phyloP scores from a whole-genome alignment of 2,113 vertebrate species.

The Henicopernis longicauda region DNA sequence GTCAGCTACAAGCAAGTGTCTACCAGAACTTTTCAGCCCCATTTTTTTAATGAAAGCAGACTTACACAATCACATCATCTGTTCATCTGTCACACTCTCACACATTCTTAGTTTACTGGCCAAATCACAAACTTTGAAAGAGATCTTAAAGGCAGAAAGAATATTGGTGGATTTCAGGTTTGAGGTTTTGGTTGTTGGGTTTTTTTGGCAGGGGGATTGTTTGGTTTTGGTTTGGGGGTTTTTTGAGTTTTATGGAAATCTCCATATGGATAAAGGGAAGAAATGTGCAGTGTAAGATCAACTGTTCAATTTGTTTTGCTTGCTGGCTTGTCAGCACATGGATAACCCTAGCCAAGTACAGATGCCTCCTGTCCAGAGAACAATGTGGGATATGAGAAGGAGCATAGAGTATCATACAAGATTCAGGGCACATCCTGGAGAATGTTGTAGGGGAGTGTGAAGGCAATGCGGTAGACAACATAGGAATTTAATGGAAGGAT shows the following conservation, averaged over 20 bases:
- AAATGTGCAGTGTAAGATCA: background rate
- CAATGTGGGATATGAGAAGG: background rate
- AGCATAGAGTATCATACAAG: background rate
- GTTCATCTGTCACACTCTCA: background rate
- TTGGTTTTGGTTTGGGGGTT: background rate
- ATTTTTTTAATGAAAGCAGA: background rate
- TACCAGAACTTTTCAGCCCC: background rate
- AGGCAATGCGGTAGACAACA: background rate
- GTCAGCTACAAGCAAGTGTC: background rate
- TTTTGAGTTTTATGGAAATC: background rate
- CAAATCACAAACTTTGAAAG: background rate
- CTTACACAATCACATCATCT: background rate
- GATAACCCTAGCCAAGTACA: background rate
- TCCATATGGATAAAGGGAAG: background rate
- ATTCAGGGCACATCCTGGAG: background rate
- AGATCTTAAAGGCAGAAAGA: background rate
- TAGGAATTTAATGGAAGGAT: background rate
- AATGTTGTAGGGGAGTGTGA: fast-evolving
- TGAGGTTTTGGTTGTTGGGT: background rate
- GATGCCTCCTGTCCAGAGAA: background rate
- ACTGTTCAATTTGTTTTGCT: background rate
- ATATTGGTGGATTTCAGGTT: background rate
- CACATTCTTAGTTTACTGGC: background rate
- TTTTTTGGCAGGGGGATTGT: background rate
- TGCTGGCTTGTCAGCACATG: background rate